phyloP scores from a whole-genome alignment of 2,888 invertebrate species.

The Corythucha ciliata region DNA sequence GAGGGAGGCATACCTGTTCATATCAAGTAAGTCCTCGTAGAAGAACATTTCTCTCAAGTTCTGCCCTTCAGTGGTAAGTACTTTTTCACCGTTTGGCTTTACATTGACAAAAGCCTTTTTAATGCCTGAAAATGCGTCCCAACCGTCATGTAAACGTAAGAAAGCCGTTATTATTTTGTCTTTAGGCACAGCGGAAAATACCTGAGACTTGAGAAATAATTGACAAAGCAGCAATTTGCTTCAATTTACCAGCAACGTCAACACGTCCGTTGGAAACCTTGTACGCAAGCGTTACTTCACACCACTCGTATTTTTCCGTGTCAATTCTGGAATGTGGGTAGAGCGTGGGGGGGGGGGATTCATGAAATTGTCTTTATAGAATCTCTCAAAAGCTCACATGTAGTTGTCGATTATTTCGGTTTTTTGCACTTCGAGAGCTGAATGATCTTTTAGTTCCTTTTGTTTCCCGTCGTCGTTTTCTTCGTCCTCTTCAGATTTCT shows the following conservation, averaged over 20 bases:
- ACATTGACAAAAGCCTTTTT: constrained; percentile 15
- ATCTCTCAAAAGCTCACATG: too few species aligned
- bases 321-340: constrained; percentile 64
- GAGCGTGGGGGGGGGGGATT: too few species aligned
- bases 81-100: constrained; percentile 49
- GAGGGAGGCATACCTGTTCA: constrained; percentile 48
- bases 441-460: too few species aligned
- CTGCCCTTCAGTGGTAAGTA: constrained; percentile 89
- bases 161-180: background rate
- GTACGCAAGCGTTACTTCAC: constrained; percentile 65
- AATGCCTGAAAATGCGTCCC: constrained; percentile 12
- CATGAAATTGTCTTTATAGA: too few species aligned
- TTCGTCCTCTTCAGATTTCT: constrained; percentile 38
- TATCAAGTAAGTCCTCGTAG: constrained; percentile 63
- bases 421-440: too few species aligned
- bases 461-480: constrained; percentile 31
- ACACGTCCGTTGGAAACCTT: constrained; percentile 54
- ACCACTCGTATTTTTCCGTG: constrained; percentile 67
- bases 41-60: constrained; percentile 86
- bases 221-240: constrained; percentile 57
- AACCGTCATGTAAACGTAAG: background rate
- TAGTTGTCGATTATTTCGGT: too few species aligned
- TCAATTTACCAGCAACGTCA: constrained; percentile 65
- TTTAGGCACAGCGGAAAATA: background rate
- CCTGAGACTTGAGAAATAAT: constrained; percentile 42